phyloP scores from a whole-genome alignment of 1,140 invertebrate genomes.

The Trachymyrmex septentrionalis region DNA sequence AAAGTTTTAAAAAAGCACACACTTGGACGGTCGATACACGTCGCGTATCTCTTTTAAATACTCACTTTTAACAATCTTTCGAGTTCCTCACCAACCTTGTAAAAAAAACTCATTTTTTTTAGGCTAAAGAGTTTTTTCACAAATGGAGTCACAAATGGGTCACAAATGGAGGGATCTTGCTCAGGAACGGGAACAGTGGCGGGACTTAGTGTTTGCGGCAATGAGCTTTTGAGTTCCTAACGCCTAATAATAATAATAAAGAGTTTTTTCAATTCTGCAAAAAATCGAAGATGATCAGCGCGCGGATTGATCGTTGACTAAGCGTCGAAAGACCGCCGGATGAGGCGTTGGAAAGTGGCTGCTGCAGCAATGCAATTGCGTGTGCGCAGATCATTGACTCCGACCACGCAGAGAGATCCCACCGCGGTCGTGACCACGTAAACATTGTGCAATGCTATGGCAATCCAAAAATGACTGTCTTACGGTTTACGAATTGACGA shows the following conservation, averaged over 20 bases:
- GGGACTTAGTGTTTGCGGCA: too few species aligned
- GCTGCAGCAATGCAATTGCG: slow-evolving; percentile 73
- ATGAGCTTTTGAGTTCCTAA: too few species aligned
- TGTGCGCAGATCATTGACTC: slow-evolving; percentile 83
- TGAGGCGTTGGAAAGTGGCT: slow-evolving; percentile 81
- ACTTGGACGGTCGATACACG: not conserved
- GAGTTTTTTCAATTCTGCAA: not conserved
- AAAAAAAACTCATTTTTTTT: not conserved
- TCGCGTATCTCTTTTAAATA: not conserved
- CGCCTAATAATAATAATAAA: too few species aligned
- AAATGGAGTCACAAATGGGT: too few species aligned
- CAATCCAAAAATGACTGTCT: not conserved
- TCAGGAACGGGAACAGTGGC: too few species aligned
- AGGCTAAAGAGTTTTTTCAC: not conserved
- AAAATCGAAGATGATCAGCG: slow-evolving; percentile 28
- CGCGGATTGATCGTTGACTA: slow-evolving; percentile 31
- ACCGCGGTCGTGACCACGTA: slow-evolving; percentile 65
- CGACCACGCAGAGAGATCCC: slow-evolving; percentile 69
- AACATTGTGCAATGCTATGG: slow-evolving; percentile 67
- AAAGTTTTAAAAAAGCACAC: not conserved
- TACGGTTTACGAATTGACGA: not conserved
- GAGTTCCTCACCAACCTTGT: too few species aligned
- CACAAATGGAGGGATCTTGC: too few species aligned
- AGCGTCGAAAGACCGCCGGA: slow-evolving; percentile 50
- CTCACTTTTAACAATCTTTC: not conserved